phyloP scores from a whole-genome alignment of 2,797 vertebrate genomes.

The Arctocebus calabarensis region DNA sequence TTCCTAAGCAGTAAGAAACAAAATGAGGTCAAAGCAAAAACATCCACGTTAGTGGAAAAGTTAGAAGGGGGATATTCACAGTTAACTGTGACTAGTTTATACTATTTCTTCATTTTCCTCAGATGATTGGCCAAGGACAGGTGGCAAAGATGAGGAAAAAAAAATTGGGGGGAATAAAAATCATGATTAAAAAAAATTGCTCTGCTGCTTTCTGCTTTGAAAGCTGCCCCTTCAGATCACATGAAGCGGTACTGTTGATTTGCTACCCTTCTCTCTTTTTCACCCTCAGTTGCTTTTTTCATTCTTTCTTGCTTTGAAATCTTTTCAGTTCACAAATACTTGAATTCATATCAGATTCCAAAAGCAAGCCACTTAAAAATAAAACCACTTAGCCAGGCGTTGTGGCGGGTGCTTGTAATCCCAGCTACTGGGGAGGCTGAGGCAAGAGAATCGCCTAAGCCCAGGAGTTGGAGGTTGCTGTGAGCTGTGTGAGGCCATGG shows the following conservation, averaged over 20 bases:
- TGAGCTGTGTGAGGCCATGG: too few relatives aligned
- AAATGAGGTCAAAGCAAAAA: background rate
- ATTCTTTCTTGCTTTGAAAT: background rate
- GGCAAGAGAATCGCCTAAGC: too few relatives aligned
- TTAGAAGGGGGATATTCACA: background rate
- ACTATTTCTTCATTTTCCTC: background rate
- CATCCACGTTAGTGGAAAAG: background rate
- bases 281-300: background rate
- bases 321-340: background rate
- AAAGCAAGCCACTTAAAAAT: background rate
- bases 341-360: background rate
- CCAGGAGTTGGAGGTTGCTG: too few relatives aligned
- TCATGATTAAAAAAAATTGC: background rate
- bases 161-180: background rate
- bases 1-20: slow-evolving; percentile 17
- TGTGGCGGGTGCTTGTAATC: too few relatives aligned
- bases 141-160: background rate
- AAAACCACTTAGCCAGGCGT: too few relatives aligned
- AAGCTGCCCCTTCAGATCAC: background rate
- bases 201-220: slow-evolving; percentile 51
- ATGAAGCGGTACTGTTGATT: background rate
- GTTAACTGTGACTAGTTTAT: background rate
- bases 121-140: background rate
- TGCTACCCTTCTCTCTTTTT: slow-evolving; percentile 14
- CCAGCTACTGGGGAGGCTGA: too few relatives aligned